These are phyloP conservation scores for Siniperca scherzeri DNA, from an alignment of 2,797 vertebrate genomes.

Conservation along the genomic window DNA sequence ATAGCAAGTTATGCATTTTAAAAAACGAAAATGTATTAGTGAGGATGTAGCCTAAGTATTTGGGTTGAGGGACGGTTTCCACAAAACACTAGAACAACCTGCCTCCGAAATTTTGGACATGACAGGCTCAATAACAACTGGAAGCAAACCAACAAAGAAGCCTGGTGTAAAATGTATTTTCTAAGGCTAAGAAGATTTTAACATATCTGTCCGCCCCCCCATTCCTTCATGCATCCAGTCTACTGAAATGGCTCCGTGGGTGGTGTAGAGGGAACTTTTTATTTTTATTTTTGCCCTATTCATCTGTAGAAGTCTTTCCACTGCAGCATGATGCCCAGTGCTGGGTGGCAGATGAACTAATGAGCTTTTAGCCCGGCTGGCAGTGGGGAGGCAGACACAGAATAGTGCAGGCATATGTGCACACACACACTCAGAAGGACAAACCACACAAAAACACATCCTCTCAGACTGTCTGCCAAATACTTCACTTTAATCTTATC, in stretches of 20 bases:
- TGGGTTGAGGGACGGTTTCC: background rate
- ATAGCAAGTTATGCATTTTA: too few relatives aligned
- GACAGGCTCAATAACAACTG: slow-evolving; percentile 25
- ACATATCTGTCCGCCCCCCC: background rate
- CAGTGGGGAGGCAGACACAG: slow-evolving; percentile 57
- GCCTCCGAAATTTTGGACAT: background rate
- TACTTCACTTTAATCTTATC: slow-evolving; percentile 91
- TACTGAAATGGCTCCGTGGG: slow-evolving; percentile 39
- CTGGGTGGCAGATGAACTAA: slow-evolving; percentile 79
- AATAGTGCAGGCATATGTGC: slow-evolving; percentile 48
- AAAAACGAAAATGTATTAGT: too few relatives aligned
- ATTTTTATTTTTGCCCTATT: slow-evolving; percentile 37
- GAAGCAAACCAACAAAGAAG: slow-evolving; percentile 7
- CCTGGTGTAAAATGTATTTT: background rate
- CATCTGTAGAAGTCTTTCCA: slow-evolving; percentile 47
- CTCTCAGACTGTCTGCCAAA: slow-evolving; percentile 82
- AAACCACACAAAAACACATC: slow-evolving; percentile 62
- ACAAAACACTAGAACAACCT: slow-evolving; percentile 12
- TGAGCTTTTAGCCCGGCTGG: slow-evolving; percentile 84
- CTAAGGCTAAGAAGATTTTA: slow-evolving; percentile 9
- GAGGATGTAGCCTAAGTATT: background rate
- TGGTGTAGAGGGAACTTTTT: slow-evolving; percentile 30
- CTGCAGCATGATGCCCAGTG: slow-evolving; percentile 62
- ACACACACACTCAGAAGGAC: slow-evolving; percentile 44
- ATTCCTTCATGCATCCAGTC: slow-evolving; percentile 8